Evolutionary conservation across 2,113 vertebrate species (phyloP).

Genomic region (Pterocles gutturalis): DNA sequence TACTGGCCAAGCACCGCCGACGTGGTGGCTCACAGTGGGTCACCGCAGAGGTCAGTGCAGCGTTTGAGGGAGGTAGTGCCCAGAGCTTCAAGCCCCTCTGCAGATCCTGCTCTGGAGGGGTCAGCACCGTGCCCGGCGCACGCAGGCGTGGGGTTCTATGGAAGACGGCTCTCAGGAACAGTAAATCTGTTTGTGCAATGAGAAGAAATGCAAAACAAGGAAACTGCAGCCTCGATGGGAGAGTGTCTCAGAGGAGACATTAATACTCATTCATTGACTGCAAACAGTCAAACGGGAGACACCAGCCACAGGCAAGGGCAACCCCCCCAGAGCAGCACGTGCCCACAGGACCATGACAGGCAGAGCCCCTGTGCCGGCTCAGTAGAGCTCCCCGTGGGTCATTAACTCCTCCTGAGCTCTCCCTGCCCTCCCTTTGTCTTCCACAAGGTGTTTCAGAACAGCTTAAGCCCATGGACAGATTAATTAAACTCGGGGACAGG

Average conservation of each 20-base stretch:
- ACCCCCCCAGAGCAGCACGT: not conserved
- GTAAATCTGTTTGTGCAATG: not conserved
- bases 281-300: not conserved
- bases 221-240: not conserved
- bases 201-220: not conserved
- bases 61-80: not conserved
- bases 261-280: not conserved
- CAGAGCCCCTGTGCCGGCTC: accelerated
- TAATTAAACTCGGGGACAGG: not conserved
- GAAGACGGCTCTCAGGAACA: not conserved
- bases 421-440: not conserved
- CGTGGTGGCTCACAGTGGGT: not conserved
- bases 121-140: accelerated
- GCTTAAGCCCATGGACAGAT: not conserved
- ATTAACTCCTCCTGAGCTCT: not conserved
- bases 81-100: not conserved
- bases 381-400: not conserved
- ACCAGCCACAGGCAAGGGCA: accelerated
- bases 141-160: accelerated
- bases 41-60: not conserved
- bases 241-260: not conserved
- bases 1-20: accelerated
- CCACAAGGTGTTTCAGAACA: not conserved
- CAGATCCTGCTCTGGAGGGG: not conserved
- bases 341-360: not conserved